phyloP scores from a whole-genome alignment of 2,797 vertebrate species.

The Orientallactaga sibirica region DNA sequence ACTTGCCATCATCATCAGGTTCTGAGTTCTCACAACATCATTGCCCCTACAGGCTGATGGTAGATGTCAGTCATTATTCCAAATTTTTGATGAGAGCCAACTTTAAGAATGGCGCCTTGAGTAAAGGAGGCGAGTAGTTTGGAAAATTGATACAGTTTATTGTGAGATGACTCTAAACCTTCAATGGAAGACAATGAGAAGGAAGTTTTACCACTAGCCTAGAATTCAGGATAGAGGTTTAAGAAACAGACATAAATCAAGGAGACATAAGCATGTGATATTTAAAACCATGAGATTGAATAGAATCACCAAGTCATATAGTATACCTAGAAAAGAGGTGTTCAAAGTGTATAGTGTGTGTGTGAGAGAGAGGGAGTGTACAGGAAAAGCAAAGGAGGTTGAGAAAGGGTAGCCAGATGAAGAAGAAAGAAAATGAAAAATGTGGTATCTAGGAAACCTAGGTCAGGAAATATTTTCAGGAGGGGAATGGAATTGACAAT shows the following conservation, averaged over 20 bases:
- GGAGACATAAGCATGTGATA: background rate
- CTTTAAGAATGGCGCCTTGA: background rate
- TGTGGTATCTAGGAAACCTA: background rate
- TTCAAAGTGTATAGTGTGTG: background rate
- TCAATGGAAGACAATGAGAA: background rate
- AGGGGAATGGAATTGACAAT: background rate
- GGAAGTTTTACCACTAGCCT: background rate
- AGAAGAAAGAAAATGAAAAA: background rate
- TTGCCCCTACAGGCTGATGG: background rate
- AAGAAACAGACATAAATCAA: background rate
- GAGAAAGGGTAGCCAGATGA: background rate
- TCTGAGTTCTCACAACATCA: background rate
- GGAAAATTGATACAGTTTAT: background rate
- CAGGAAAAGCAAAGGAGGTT: background rate
- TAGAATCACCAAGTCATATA: background rate
- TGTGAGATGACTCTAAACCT: constrained; percentile 4
- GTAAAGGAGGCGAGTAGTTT: background rate
- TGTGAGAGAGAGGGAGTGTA: background rate
- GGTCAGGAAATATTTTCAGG: background rate
- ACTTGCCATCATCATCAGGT: background rate
- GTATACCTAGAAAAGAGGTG: background rate
- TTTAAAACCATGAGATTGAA: background rate
- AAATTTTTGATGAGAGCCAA: background rate
- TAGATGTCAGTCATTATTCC: background rate
- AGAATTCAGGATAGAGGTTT: constrained; percentile 24